Conservation (phyloP, 2,888 invertebrate genomes). For the Eristalinus sepulchralis region DNA sequence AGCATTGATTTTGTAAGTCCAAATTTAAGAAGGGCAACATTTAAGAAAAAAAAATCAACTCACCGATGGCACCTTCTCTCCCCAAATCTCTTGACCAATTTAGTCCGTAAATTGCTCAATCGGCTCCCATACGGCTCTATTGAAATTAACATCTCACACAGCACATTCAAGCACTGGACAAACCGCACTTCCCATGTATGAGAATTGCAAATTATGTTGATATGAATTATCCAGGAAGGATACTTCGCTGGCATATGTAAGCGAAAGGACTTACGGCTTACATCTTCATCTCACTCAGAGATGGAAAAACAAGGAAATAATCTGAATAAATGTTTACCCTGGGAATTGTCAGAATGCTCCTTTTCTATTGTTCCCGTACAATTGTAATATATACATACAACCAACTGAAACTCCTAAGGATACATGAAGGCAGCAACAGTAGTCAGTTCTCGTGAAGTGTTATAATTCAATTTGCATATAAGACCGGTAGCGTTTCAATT, state of each 20-base stretch:
- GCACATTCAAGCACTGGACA: not conserved
- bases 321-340: slow-evolving; percentile 79
- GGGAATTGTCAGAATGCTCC: slow-evolving; percentile 77
- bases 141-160: not conserved
- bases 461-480: slow-evolving; percentile 63
- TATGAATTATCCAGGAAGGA: slow-evolving; percentile 45
- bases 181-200: not conserved
- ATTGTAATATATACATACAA: not conserved
- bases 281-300: slow-evolving; percentile 43
- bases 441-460: slow-evolving; percentile 46
- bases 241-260: slow-evolving; percentile 3
- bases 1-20: not conserved
- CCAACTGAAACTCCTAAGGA: slow-evolving; percentile 45
- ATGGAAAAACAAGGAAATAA: slow-evolving; percentile 73
- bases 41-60: not conserved
- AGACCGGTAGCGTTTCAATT: slow-evolving; percentile 58
- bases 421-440: slow-evolving; percentile 18
- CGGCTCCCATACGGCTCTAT: not conserved
- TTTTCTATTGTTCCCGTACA: slow-evolving; percentile 47
- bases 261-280: slow-evolving; percentile 32
- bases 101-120: not conserved
- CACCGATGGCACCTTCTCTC: not conserved
- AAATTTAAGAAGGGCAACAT: too few species aligned
- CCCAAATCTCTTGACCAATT: slow-evolving; percentile 19
- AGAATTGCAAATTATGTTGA: slow-evolving; percentile 44